Conservation (phyloP, 2,888 invertebrate species). For the Epistrophella euchroma region DNA sequence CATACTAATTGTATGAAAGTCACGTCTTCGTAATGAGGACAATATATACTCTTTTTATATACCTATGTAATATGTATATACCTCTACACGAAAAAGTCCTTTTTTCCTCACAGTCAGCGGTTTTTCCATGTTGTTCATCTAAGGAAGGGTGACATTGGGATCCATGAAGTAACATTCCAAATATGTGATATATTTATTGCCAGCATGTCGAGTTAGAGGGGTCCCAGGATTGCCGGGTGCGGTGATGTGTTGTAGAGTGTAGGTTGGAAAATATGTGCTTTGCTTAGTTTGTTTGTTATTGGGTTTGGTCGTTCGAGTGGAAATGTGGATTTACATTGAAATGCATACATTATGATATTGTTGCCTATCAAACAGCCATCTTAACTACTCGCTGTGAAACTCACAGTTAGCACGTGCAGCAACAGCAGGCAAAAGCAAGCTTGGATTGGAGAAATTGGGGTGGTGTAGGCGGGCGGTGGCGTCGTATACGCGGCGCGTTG, state of each 20-base stretch:
- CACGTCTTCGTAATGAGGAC: slow-evolving; percentile 26
- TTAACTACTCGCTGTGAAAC: not conserved
- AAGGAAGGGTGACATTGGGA: slow-evolving; percentile 4
- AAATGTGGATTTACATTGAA: slow-evolving; percentile 54
- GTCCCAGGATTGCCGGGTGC: not conserved
- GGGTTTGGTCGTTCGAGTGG: slow-evolving; percentile 56
- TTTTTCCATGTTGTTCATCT: not conserved
- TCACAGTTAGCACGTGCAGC: slow-evolving; percentile 56
- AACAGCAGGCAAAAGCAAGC: not conserved
- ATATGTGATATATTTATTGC: not conserved
- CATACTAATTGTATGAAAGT: slow-evolving; percentile 26
- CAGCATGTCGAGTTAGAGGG: not conserved
- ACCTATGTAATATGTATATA: not conserved
- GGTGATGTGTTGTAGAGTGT: too few species aligned
- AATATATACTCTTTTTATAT: slow-evolving; percentile 16
- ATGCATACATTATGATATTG: slow-evolving; percentile 42
- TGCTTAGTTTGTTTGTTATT: slow-evolving; percentile 51
- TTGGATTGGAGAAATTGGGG: not conserved
- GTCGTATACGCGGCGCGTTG: too few species aligned
- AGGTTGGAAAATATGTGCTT: not conserved
- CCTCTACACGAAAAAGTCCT: not conserved
- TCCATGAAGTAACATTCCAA: not conserved
- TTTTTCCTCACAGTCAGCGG: slow-evolving; percentile 13
- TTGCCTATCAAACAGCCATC: slow-evolving; percentile 48
- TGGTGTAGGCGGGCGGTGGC: not conserved